phyloP scores from a whole-genome alignment of 2,113 vertebrate genomes.

The Okapia johnstoni region DNA sequence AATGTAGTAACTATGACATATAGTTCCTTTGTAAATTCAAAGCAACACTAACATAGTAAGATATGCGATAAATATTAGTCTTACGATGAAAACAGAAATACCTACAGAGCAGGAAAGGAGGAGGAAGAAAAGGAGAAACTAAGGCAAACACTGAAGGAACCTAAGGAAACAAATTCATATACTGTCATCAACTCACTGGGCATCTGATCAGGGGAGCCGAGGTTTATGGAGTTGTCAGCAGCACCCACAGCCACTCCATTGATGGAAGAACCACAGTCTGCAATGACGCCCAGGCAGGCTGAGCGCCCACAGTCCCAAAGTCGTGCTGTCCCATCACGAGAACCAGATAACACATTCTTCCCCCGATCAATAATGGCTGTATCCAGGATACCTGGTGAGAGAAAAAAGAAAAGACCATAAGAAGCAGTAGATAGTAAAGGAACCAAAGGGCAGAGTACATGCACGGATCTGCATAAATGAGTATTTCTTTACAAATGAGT shows the following conservation, averaged over 20 bases:
- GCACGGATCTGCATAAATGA: background rate
- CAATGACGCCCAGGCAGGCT: slow-evolving; percentile 75
- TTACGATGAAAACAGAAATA: slow-evolving; percentile 3
- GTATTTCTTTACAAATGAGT: background rate
- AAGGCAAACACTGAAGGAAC: background rate
- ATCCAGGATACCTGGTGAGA: slow-evolving; percentile 81
- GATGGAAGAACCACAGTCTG: slow-evolving; percentile 77
- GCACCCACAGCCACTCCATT: slow-evolving; percentile 77
- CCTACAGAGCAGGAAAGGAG: background rate
- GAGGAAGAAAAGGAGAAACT: slow-evolving; percentile 13
- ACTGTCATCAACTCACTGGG: slow-evolving; percentile 78
- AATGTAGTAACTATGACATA: background rate
- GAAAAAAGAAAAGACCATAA: fast-evolving
- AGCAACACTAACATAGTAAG: slow-evolving; percentile 12
- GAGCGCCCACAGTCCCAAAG: slow-evolving; percentile 86
- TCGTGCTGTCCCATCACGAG: slow-evolving; percentile 81
- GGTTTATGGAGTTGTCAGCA: slow-evolving; percentile 77
- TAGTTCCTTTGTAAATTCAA: slow-evolving; percentile 13
- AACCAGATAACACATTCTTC: slow-evolving; percentile 82
- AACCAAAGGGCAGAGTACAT: background rate
- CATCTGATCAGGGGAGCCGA: slow-evolving; percentile 74
- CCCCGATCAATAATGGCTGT: slow-evolving; percentile 84
- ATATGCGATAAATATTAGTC: slow-evolving; percentile 8
- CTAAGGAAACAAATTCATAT: background rate
- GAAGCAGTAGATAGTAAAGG: background rate